Percentiles rank a stretch among this genome's conserved stretches.
phyloP scores from a whole-genome alignment of 53 echinoderm and acorn worm genomes.

The Mesocentrotus franciscanus region DNA sequence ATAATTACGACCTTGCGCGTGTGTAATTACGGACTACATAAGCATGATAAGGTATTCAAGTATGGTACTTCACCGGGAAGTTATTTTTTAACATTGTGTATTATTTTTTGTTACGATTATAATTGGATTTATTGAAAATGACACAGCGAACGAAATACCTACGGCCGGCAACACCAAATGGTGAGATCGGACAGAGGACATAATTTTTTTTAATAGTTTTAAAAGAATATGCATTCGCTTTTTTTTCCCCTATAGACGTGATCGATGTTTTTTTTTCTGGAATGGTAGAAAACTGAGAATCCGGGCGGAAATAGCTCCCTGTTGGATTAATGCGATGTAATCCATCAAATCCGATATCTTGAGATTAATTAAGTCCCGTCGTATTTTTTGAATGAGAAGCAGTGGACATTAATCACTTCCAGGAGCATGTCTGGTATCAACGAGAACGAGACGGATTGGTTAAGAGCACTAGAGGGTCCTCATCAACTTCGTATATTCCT shows the following conservation, averaged over 20 bases:
- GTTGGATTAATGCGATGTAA: neutral
- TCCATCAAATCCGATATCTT: slow-evolving; percentile 44
- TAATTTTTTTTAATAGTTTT: too few species aligned
- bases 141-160: too few species aligned
- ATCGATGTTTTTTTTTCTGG: neutral
- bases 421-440: neutral
- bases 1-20: too few species aligned
- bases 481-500: neutral
- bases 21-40: too few species aligned
- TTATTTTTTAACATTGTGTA: too few species aligned
- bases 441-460: neutral
- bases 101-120: too few species aligned
- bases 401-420: slow-evolving; percentile 38
- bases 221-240: neutral
- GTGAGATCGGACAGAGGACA: too few species aligned
- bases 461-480: neutral
- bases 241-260: neutral
- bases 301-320: slow-evolving; percentile 4
- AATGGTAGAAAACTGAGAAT: neutral
- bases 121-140: too few species aligned
- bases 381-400: slow-evolving; percentile 2
- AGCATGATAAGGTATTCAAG: too few species aligned
- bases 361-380: slow-evolving; percentile 44
- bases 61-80: too few species aligned
- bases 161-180: too few species aligned